Percentiles rank a stretch among this genome's conserved stretches.
phyloP scores from a whole-genome alignment of 2,888 invertebrate species.

The Acronicta psi region DNA sequence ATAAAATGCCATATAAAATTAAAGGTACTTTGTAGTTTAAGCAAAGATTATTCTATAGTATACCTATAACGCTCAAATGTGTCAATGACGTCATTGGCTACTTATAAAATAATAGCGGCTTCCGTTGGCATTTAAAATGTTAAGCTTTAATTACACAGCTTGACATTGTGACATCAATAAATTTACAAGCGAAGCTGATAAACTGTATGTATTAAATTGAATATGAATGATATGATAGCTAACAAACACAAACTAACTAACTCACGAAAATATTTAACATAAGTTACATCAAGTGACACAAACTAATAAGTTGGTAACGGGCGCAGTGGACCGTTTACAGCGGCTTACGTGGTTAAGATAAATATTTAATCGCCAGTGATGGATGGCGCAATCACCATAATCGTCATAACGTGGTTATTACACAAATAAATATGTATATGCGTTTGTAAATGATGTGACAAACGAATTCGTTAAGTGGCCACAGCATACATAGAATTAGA shows the following conservation, averaged over 20 bases:
- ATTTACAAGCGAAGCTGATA: background rate
- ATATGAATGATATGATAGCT: slow-evolving; percentile 6
- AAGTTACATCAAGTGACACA: slow-evolving; percentile 5
- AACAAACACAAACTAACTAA: slow-evolving; percentile 1
- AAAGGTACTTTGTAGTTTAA: too few relatives aligned
- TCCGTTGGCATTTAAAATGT: background rate
- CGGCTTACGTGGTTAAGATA: slow-evolving; percentile 19
- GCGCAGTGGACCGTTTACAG: slow-evolving; percentile 8
- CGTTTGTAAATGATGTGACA: slow-evolving; percentile 6
- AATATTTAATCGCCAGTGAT: slow-evolving; percentile 24
- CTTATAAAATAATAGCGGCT: background rate
- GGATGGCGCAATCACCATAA: slow-evolving; percentile 20
- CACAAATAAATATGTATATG: slow-evolving; percentile 8
- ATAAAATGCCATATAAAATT: too few relatives aligned
- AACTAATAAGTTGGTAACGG: slow-evolving; percentile 8
- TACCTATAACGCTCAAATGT: too few relatives aligned
- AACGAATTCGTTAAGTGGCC: background rate
- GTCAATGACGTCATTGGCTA: too few relatives aligned
- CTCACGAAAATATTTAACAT: slow-evolving; percentile 2
- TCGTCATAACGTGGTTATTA: slow-evolving; percentile 7
- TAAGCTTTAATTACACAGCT: background rate
- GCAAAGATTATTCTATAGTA: too few relatives aligned
- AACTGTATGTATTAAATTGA: slow-evolving; percentile 19
- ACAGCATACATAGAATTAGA: too few relatives aligned
- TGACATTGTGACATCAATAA: background rate